These are phyloP conservation scores for Microctenopoma steveboyesi DNA, from an alignment of 2,797 vertebrate genomes.

Conservation along the genomic window DNA sequence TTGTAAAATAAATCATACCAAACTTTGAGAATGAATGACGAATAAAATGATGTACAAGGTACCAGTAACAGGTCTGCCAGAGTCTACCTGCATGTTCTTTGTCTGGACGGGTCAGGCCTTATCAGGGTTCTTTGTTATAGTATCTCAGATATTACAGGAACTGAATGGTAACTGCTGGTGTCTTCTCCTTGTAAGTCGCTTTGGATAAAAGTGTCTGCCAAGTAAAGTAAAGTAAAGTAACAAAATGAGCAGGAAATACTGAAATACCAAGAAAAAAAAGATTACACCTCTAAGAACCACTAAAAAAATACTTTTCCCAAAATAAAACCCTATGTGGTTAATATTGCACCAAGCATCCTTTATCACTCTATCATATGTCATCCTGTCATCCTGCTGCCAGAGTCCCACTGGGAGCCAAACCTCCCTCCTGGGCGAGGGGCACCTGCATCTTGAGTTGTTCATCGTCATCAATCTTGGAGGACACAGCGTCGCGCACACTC, in stretches of 20 bases:
- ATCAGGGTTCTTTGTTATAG: too few relatives aligned
- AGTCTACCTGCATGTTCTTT: too few relatives aligned
- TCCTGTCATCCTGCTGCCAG: constrained; percentile 8
- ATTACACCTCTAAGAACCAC: neutral
- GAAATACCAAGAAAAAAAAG: neutral
- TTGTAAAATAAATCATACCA: too few relatives aligned
- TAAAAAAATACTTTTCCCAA: neutral
- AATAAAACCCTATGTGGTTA: neutral
- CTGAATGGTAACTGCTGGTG: too few relatives aligned
- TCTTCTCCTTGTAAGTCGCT: too few relatives aligned
- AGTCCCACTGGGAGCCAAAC: constrained; percentile 11
- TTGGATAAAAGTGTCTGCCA: too few relatives aligned
- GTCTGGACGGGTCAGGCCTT: too few relatives aligned
- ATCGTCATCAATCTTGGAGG: constrained; percentile 31
- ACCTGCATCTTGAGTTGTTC: constrained; percentile 35
- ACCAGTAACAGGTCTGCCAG: too few relatives aligned
- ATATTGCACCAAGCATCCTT: constrained; percentile 9
- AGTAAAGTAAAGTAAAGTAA: too few relatives aligned
- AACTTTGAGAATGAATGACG: too few relatives aligned
- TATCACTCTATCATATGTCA: constrained; percentile 12
- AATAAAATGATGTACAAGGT: neutral
- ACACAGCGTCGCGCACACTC: constrained; percentile 10
- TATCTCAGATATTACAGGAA: too few relatives aligned
- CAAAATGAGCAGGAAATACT: neutral
- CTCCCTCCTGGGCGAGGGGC: constrained; percentile 6